Conservation (phyloP, 2,113 vertebrate species). For the Solea solea region DNA sequence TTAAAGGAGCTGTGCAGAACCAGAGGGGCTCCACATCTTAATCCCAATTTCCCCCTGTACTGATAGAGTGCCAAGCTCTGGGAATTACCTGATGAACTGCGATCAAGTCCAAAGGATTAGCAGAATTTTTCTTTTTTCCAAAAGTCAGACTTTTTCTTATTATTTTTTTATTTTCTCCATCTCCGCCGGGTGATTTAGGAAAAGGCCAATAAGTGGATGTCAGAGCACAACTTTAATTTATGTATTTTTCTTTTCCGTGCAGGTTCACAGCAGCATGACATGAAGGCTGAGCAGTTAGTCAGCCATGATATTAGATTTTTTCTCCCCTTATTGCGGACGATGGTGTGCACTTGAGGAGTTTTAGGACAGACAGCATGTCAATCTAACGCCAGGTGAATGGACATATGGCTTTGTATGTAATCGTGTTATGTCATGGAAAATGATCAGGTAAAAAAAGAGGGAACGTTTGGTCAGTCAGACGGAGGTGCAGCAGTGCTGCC, state of each 20-base stretch:
- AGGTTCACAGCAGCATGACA: constrained; percentile 72
- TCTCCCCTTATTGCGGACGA: constrained; percentile 37
- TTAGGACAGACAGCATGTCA: constrained; percentile 48
- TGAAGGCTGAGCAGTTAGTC: constrained; percentile 74
- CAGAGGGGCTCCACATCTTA: constrained; percentile 54
- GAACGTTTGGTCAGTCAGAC: constrained; percentile 17
- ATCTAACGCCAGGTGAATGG: constrained; percentile 39
- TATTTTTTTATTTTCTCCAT: constrained; percentile 41
- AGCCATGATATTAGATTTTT: constrained; percentile 81
- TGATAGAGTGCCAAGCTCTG: constrained; percentile 57
- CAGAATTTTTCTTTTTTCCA: constrained; percentile 58
- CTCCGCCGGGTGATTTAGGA: constrained; percentile 50
- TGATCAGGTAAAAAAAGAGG: constrained; percentile 22
- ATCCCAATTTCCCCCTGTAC: constrained; percentile 58
- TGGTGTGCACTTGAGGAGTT: constrained; percentile 42
- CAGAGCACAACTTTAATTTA: constrained; percentile 73
- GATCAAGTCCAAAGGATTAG: constrained; percentile 68
- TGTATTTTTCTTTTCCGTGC: constrained; percentile 69
- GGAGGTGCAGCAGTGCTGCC: constrained; percentile 48
- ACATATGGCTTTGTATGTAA: constrained; percentile 41
- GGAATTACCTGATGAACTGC: constrained; percentile 66
- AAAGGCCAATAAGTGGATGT: constrained; percentile 62
- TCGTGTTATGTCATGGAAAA: constrained; percentile 56
- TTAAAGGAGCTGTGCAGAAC: constrained; percentile 47
- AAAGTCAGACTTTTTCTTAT: constrained; percentile 27